Conservation (phyloP, 2,113 vertebrate genomes). For the Cranoglanis bouderius region DNA sequence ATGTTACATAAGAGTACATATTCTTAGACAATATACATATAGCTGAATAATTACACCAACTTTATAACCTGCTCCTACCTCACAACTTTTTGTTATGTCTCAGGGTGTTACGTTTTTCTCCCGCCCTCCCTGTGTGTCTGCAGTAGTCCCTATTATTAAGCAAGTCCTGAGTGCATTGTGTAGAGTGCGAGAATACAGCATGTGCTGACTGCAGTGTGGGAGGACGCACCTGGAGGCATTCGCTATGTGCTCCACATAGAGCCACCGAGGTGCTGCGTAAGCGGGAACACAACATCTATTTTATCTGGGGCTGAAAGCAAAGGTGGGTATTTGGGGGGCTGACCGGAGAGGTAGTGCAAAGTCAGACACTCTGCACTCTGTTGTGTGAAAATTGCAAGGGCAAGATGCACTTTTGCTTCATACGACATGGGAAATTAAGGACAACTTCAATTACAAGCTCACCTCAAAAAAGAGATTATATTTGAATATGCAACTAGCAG, state of each 20-base stretch:
- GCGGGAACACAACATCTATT: conserved; percentile 37
- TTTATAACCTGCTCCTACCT: conserved; percentile 7
- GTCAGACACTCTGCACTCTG: conserved; percentile 29
- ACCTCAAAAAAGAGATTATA: neutral
- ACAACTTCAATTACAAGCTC: neutral
- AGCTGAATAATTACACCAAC: conserved; percentile 19
- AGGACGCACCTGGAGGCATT: conserved; percentile 39
- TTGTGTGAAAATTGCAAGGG: conserved; percentile 1
- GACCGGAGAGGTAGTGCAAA: conserved; percentile 18
- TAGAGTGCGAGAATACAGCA: conserved; percentile 24
- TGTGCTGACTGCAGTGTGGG: conserved; percentile 44
- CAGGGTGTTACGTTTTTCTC: neutral
- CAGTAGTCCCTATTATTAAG: conserved; percentile 47
- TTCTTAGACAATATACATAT: conserved; percentile 1
- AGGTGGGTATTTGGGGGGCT: conserved; percentile 16
- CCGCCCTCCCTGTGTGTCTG: neutral
- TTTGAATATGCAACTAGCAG: neutral
- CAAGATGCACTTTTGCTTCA: conserved; percentile 21
- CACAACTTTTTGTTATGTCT: conserved; percentile 42
- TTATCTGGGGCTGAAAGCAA: conserved; percentile 23
- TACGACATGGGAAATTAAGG: conserved; percentile 22
- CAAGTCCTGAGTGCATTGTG: conserved; percentile 35
- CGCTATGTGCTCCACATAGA: conserved; percentile 7
- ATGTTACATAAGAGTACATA: neutral
- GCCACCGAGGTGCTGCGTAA: conserved; percentile 34